Evolutionary conservation across 2,888 invertebrate genomes (phyloP).

Genomic region (Drosophila maculinotata): DNA sequence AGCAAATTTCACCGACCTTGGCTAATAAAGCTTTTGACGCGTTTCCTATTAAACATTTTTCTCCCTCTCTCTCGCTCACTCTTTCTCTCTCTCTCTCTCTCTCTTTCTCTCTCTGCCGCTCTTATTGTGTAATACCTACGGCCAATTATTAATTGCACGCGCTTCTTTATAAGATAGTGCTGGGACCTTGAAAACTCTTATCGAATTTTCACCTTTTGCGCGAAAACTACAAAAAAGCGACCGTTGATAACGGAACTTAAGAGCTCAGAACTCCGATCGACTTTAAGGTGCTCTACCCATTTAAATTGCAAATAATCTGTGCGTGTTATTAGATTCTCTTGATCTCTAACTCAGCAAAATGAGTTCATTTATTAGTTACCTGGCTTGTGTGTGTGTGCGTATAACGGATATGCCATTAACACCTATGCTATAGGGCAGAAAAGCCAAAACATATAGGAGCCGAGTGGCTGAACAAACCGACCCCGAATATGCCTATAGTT

Average conservation of each 20-base stretch:
- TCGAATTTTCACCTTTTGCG: constrained; percentile 82
- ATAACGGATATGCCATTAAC: not conserved
- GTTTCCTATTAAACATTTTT: constrained; percentile 13
- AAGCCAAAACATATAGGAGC: not conserved
- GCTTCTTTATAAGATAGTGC: constrained; percentile 33
- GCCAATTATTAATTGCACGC: constrained; percentile 42
- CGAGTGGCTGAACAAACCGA: not conserved
- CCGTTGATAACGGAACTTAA: constrained; percentile 38
- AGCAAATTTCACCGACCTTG: constrained; percentile 65
- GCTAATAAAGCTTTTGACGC: constrained; percentile 60
- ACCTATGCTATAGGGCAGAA: no score
- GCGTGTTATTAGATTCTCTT: not conserved
- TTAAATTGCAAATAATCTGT: not conserved
- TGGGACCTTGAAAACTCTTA: constrained; percentile 80
- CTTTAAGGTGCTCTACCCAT: constrained; percentile 17
- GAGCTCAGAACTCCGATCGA: not conserved
- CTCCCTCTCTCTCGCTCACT: no score
- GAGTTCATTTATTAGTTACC: not conserved
- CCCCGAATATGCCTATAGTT: constrained; percentile 5
- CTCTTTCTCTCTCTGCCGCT: not conserved
- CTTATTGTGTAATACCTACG: constrained; percentile 47
- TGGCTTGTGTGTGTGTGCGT: no score
- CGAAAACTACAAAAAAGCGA: constrained; percentile 63
- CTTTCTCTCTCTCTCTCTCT: not conserved
- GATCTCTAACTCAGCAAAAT: not conserved